phyloP scores from a whole-genome alignment of 1,140 invertebrate species.

The Drosophila nasuta region DNA sequence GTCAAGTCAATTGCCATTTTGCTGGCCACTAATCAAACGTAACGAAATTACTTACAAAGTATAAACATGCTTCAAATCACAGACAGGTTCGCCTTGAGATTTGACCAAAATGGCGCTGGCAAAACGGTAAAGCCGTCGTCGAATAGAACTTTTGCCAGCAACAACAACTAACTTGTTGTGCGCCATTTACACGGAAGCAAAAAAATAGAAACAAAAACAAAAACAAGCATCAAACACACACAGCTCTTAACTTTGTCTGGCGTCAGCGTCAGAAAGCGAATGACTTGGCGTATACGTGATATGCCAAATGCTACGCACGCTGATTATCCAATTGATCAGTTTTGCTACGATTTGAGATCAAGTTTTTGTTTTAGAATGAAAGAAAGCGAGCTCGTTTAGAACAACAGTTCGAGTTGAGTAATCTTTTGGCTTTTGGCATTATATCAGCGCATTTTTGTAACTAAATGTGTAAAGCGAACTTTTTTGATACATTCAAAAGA shows the following conservation, averaged over 20 bases:
- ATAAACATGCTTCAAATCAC: slow-evolving; percentile 76
- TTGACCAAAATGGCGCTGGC: slow-evolving; percentile 76
- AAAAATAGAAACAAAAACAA: slow-evolving; percentile 9
- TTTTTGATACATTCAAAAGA: no score
- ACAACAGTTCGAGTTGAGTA: neutral
- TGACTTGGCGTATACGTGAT: slow-evolving; percentile 73
- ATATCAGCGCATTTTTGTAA: no score
- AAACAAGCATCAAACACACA: slow-evolving; percentile 16
- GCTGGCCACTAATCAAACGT: slow-evolving; percentile 80
- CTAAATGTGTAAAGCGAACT: no score
- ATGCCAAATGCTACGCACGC: slow-evolving; percentile 57
- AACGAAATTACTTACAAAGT: slow-evolving; percentile 70
- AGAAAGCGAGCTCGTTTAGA: neutral
- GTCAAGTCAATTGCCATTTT: slow-evolving; percentile 75
- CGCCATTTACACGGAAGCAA: slow-evolving; percentile 55
- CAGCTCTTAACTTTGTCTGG: neutral
- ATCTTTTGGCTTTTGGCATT: no score
- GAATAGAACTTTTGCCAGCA: slow-evolving; percentile 21
- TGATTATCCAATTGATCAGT: neutral
- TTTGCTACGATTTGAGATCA: neutral
- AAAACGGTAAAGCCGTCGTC: slow-evolving; percentile 67
- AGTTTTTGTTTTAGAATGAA: neutral
- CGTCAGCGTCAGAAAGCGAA: neutral
- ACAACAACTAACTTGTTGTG: slow-evolving; percentile 43
- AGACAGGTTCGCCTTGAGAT: slow-evolving; percentile 81